phyloP scores from a whole-genome alignment of 2,888 invertebrate genomes.

The Atherix ibis region DNA sequence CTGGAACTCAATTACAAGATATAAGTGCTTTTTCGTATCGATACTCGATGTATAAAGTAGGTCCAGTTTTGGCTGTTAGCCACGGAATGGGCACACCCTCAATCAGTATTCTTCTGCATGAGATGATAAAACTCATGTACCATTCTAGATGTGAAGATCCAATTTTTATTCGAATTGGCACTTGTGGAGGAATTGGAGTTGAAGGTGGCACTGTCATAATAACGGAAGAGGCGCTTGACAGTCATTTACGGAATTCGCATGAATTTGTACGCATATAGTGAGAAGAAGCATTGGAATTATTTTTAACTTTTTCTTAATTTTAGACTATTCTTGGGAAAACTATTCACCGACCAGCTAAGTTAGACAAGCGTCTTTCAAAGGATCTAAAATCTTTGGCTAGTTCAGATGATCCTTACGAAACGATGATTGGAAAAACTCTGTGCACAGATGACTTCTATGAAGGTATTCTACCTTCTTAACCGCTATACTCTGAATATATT shows the following conservation, averaged over 20 bases:
- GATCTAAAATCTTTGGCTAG: conserved; percentile 63
- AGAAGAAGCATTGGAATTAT: background rate
- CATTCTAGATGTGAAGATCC: conserved; percentile 78
- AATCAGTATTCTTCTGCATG: conserved; percentile 86
- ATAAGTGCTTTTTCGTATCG: conserved; percentile 84
- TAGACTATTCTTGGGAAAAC: conserved; percentile 75
- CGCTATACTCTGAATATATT: background rate
- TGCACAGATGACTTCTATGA: conserved; percentile 98
- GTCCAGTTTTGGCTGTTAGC: conserved; percentile 31
- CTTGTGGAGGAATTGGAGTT: conserved; percentile 85
- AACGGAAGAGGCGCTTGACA: conserved; percentile 83
- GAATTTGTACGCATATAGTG: conserved; percentile 51
- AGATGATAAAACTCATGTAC: conserved; percentile 90
- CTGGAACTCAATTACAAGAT: conserved; percentile 73
- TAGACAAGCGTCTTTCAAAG: conserved; percentile 64
- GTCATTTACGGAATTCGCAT: conserved; percentile 61
- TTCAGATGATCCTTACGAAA: conserved; percentile 68
- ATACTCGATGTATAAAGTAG: conserved; percentile 90
- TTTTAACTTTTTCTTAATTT: background rate
- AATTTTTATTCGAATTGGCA: conserved; percentile 82
- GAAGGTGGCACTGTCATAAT: conserved; percentile 90
- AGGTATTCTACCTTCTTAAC: conserved; percentile 44
- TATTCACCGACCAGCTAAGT: conserved; percentile 62
- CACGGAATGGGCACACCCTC: conserved; percentile 99
- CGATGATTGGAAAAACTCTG: conserved; percentile 82